A percentile compares a stretch with the other conserved stretches of the same genome.
These are phyloP conservation scores for Hypena proboscidalis DNA, from an alignment of 2,888 invertebrate genomes.

Conservation along the genomic window DNA sequence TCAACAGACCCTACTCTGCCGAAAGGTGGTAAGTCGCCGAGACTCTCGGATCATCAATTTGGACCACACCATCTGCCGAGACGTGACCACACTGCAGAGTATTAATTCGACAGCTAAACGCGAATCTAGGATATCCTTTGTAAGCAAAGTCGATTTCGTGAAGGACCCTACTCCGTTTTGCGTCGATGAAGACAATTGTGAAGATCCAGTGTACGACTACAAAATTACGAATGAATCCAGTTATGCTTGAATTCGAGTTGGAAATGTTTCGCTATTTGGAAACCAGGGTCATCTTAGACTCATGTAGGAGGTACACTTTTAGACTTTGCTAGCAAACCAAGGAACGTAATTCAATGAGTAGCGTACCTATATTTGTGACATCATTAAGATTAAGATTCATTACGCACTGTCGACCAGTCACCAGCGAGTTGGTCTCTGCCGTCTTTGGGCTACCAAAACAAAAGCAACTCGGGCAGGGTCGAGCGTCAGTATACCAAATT, in stretches of 20 bases:
- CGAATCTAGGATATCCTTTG: conserved; percentile 63
- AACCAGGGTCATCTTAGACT: neutral
- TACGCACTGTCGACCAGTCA: too few relatives aligned
- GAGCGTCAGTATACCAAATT: too few relatives aligned
- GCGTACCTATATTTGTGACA: too few relatives aligned
- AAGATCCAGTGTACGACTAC: conserved; percentile 46
- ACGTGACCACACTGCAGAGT: conserved; percentile 68
- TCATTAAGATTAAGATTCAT: too few relatives aligned
- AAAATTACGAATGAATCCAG: too few relatives aligned
- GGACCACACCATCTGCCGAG: conserved; percentile 79
- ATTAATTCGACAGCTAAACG: conserved; percentile 55
- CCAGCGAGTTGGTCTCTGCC: too few relatives aligned
- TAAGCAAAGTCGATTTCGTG: conserved; percentile 67
- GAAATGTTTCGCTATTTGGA: conserved; percentile 12
- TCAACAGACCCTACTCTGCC: conserved; percentile 89
- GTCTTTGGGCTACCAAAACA: too few relatives aligned
- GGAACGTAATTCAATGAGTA: too few relatives aligned
- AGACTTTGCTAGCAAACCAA: too few relatives aligned
- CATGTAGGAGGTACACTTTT: too few relatives aligned
- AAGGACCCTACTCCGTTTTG: conserved; percentile 66
- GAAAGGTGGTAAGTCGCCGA: conserved; percentile 62
- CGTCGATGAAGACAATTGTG: conserved; percentile 46
- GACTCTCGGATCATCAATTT: conserved; percentile 76
- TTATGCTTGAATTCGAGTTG: conserved; percentile 34
- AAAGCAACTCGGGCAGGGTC: too few relatives aligned